Percentiles rank a stretch among this genome's conserved stretches.
Evolutionary conservation across 2,888 invertebrate species (phyloP).

Genomic region (Clostera curtula): DNA sequence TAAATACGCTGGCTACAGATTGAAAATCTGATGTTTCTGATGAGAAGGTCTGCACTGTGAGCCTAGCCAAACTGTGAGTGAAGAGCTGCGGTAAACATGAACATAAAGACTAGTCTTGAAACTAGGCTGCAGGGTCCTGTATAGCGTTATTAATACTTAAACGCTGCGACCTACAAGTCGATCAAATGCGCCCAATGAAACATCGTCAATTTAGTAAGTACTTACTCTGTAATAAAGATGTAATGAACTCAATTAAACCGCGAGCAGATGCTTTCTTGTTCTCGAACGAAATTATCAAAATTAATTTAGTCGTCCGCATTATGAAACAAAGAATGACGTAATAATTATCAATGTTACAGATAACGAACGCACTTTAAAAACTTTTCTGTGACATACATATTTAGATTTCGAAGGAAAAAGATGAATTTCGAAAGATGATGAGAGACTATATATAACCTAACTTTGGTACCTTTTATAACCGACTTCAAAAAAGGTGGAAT

Average conservation of each 20-base stretch:
- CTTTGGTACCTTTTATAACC: no score
- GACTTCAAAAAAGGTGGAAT: no score
- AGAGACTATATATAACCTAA: no score
- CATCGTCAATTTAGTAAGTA: slow-evolving; percentile 18
- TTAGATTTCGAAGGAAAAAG: no score
- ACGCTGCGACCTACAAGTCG: slow-evolving; percentile 33
- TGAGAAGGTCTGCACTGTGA: slow-evolving; percentile 40
- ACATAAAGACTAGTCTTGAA: slow-evolving; percentile 53
- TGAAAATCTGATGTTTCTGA: slow-evolving; percentile 16
- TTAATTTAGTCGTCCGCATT: slow-evolving; percentile 4
- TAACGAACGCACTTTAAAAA: no score
- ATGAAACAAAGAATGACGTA: slow-evolving; percentile 5
- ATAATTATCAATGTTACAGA: background rate
- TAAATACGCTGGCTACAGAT: slow-evolving; percentile 17
- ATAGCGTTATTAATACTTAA: slow-evolving; percentile 68
- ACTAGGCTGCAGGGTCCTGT: slow-evolving; percentile 44
- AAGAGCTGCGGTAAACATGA: slow-evolving; percentile 55
- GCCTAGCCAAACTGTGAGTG: slow-evolving; percentile 28
- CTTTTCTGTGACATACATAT: no score
- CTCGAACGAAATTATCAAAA: slow-evolving; percentile 16
- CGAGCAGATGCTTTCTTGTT: slow-evolving; percentile 11
- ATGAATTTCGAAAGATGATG: no score
- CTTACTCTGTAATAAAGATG: slow-evolving; percentile 3
- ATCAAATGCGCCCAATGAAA: slow-evolving; percentile 49
- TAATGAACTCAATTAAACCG: slow-evolving; percentile 3